Conservation (phyloP, 2,113 vertebrate species). For the Lamprotornis superbus region DNA sequence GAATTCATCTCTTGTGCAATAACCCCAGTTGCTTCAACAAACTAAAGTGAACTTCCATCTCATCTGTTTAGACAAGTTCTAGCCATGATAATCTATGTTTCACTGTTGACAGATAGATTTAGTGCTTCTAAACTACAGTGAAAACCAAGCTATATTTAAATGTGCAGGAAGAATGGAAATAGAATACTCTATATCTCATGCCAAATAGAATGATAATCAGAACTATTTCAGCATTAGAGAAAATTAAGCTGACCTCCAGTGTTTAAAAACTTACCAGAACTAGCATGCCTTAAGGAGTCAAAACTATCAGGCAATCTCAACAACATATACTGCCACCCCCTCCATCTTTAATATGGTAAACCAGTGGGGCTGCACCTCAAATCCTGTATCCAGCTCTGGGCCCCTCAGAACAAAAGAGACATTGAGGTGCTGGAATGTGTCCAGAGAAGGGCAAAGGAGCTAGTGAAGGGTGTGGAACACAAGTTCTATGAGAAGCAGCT, state of each 20-base stretch:
- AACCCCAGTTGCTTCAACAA: not conserved
- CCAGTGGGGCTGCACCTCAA: not conserved
- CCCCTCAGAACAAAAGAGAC: not conserved
- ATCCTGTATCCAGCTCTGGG: not conserved
- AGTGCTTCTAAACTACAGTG: not conserved
- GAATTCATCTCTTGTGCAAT: not conserved
- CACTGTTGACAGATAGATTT: not conserved
- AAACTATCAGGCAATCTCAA: not conserved
- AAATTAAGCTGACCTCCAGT: not conserved
- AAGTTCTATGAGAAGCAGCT: not conserved
- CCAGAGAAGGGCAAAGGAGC: not conserved
- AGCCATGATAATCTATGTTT: not conserved
- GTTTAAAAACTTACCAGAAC: not conserved
- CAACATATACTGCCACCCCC: not conserved
- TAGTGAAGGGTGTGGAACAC: not conserved
- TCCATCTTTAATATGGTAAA: not conserved
- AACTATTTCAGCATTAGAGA: not conserved
- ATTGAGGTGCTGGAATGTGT: rapidly evolving
- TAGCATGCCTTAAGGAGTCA: not conserved
- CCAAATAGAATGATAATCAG: not conserved
- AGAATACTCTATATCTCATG: not conserved
- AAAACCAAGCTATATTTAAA: not conserved
- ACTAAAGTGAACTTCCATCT: not conserved
- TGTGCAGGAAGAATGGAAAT: not conserved
- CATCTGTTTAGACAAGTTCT: not conserved